Evolutionary conservation across 1,140 invertebrate species (phyloP), one percentile per base, ranked within the genome.

Genomic region (Catajapyx aquilonaris): DNA sequence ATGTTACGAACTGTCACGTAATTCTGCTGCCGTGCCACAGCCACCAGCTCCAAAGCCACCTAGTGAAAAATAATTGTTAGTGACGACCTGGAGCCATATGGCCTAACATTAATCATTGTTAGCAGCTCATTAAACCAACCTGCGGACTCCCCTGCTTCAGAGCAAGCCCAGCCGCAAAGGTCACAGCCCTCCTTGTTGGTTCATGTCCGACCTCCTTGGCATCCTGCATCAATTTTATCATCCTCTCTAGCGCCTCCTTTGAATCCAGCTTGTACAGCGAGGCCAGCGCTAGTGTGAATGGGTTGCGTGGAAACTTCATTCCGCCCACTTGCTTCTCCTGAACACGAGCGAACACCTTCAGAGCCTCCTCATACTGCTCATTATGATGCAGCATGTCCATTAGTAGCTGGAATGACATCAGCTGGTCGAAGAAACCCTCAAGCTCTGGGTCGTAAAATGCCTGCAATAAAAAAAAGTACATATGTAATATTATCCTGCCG

Each of bases 251-350:
- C 49, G 72, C 67, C 47, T 80, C 68, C 42, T 58, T 46, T 34
- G 73, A 72, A 52, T 81, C 80, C 57, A 78, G 51, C 67, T 79
- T 79, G 48, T 78, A 80, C 52, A 72, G 81, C 17, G 75, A 64
- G 35, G 69, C 78, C 33, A 74, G 48, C 18, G 66, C 57, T 17
- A 85, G 48, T 18, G 73, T 61, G 4, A 76, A 50, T 28, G 62
- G 54, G 56, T 78, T 74, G 48, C 66, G 71, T 2, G 76, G 76
- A 52, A 62, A 76, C 38, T 66, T 66, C 2, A 56, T 54, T 45
- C 66, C 69, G 40, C 65, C 56, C 2, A 70, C 45, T 48, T 71
- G 63, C 46, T 62, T 66, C 0, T 56, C 46, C 48, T 65, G 55
- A 5, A 77, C 60, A 10, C 54, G 50, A 23, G 79, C 61, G 54